Base-by-base conservation (phyloP, 2,113 vertebrate species). In the Corythoichthys intestinalis region DNA sequence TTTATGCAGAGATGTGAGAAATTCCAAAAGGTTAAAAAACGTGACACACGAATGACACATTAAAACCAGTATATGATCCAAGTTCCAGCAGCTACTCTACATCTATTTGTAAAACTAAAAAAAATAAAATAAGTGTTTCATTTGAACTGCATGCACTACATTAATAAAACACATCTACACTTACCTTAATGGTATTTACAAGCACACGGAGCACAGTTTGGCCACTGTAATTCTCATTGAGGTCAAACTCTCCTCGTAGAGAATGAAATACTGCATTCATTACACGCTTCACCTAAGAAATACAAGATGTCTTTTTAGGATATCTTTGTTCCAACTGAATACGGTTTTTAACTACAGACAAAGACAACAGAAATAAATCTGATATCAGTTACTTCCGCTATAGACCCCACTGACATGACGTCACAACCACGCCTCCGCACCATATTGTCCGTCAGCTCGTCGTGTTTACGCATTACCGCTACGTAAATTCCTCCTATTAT, bases 181-280 rank as follows among this genome's bases (percentile, higher is more conserved):
- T 35, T 86, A 98, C 97, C 94, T 98, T 98, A 75, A 99, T 98
- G 0, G 96, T 98, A 17, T 75, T 92, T 88, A 99, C 92, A 12
- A 97, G 91, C 2, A 94, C 75, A 0, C 88, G 86, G 52, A 99
- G 91, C 37, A 98, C 89, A 0, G 83, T 86, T 78, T 92, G 92
- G 72, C 97, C 97, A 0, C 81, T 90, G 83, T 99, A 99, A 0
- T 86, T 89, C 54, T 98, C 94, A 0, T 89, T 87, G 73, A 96
- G 83, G 49, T 96, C 94, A 76, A 99, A 98, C 82, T 98, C 93
- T 9, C 91, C 91, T 13, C 96, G 83, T 65, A 99, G 88, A 4
- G 94, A 94, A 4, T 96, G 97, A 75, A 98, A 99, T 2, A 99
- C 97, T 0, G 93, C 91, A 1, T 99, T 99, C 97, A 99, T 99